Evolutionary conservation across 2,888 invertebrate genomes (phyloP).

Genomic region (Maniola hyperantus): DNA sequence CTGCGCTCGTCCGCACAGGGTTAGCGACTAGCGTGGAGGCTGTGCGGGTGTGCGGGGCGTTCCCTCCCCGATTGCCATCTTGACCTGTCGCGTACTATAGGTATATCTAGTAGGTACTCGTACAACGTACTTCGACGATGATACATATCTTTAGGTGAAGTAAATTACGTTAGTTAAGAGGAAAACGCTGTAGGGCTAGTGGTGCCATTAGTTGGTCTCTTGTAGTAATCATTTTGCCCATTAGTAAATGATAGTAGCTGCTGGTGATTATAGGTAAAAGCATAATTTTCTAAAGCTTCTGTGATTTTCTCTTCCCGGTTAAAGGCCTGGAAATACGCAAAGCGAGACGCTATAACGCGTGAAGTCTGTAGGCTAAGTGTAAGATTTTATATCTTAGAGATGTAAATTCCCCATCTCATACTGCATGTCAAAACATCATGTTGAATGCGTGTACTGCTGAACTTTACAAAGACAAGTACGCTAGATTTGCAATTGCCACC

Average conservation of each 20-base stretch:
- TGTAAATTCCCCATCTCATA: too few relatives aligned
- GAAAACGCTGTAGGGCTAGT: slow-evolving; percentile 36
- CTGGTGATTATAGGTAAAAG: slow-evolving; percentile 30
- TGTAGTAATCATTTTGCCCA: slow-evolving; percentile 38
- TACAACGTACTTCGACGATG: slow-evolving; percentile 37
- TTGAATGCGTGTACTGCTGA: too few relatives aligned
- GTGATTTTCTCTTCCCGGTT: slow-evolving; percentile 18
- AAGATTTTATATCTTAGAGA: too few relatives aligned
- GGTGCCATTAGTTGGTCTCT: slow-evolving; percentile 34
- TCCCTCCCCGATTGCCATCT: too few relatives aligned
- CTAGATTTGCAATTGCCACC: too few relatives aligned
- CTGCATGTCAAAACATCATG: too few relatives aligned
- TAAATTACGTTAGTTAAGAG: slow-evolving; percentile 43
- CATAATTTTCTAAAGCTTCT: slow-evolving; percentile 31
- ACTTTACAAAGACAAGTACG: too few relatives aligned
- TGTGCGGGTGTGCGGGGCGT: too few relatives aligned
- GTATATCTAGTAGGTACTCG: too few relatives aligned
- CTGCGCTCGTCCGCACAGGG: too few relatives aligned
- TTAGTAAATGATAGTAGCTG: slow-evolving; percentile 36
- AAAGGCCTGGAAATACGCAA: not conserved
- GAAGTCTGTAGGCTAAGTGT: not conserved
- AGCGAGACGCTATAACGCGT: not conserved
- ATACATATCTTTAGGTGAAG: slow-evolving; percentile 41
- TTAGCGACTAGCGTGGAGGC: too few relatives aligned
- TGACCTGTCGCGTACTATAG: too few relatives aligned